These are phyloP conservation scores for Papilio machaon DNA, from an alignment of 1,140 invertebrate species.

Conservation along the genomic window DNA sequence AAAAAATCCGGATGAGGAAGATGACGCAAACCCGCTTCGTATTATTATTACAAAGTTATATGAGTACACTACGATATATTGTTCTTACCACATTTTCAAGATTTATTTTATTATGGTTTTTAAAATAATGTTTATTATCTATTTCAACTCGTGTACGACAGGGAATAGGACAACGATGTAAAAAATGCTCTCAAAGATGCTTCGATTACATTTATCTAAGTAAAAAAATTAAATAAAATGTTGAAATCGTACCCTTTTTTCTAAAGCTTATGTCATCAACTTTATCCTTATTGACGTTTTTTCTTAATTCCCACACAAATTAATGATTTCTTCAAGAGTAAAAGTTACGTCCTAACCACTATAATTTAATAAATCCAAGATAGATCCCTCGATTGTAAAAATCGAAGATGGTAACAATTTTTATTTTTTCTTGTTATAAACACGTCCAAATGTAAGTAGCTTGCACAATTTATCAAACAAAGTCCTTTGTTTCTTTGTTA, in stretches of 20 bases:
- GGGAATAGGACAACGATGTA: no score
- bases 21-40: conserved; percentile 7
- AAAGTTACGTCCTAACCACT: conserved; percentile 5
- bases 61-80: neutral
- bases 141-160: no score
- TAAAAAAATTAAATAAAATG: neutral
- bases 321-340: neutral
- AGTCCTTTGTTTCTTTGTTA: conserved; percentile 27
- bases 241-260: neutral
- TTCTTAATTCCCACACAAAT: neutral
- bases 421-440: conserved; percentile 1
- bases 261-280: neutral
- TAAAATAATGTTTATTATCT: neutral
- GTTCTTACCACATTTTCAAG: neutral
- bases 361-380: conserved; percentile 17
- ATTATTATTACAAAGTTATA: conserved; percentile 11
- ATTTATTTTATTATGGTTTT: neutral
- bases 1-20: conserved; percentile 39
- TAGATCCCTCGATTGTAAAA: neutral
- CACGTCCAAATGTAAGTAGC: neutral
- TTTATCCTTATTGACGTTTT: neutral
- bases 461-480: conserved; percentile 21
- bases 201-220: no score
- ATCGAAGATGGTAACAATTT: neutral
- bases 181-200: no score